A percentile compares a stretch with the other conserved stretches of the same genome.
Conservation (phyloP, 2,113 vertebrate species). For the Daboia siamensis region DNA sequence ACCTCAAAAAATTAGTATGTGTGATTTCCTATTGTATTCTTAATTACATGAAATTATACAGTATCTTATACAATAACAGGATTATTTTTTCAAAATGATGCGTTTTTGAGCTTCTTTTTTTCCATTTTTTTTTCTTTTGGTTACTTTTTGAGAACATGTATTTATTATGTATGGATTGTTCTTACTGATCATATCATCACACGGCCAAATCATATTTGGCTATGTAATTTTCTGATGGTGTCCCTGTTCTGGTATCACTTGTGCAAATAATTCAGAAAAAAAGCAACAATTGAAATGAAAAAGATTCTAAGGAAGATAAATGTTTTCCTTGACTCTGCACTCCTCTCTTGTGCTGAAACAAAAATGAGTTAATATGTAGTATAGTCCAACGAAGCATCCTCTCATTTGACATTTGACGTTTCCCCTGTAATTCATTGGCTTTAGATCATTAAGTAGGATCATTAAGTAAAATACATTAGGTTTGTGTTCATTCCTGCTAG, state of each 20-base stretch:
- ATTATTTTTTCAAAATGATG: background rate
- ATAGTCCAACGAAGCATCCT: background rate
- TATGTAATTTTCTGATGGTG: background rate
- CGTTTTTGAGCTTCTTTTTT: background rate
- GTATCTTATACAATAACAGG: background rate
- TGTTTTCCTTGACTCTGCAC: background rate
- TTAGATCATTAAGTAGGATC: background rate
- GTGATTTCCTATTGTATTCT: background rate
- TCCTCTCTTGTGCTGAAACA: background rate
- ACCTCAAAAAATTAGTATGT: background rate
- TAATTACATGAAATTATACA: background rate
- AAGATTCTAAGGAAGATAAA: background rate
- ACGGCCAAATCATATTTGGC: background rate
- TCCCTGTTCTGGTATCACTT: background rate
- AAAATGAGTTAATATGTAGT: background rate
- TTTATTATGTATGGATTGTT: background rate
- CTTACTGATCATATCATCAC: background rate
- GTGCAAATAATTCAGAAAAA: background rate
- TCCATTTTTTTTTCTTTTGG: background rate
- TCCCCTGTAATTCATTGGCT: background rate
- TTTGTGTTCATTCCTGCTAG: background rate
- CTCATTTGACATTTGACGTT: background rate
- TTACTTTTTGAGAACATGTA: background rate
- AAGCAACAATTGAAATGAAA: background rate
- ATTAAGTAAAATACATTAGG: background rate